Base-by-base conservation (phyloP, 2,888 invertebrate genomes). In the Hanleya hanleyi region DNA sequence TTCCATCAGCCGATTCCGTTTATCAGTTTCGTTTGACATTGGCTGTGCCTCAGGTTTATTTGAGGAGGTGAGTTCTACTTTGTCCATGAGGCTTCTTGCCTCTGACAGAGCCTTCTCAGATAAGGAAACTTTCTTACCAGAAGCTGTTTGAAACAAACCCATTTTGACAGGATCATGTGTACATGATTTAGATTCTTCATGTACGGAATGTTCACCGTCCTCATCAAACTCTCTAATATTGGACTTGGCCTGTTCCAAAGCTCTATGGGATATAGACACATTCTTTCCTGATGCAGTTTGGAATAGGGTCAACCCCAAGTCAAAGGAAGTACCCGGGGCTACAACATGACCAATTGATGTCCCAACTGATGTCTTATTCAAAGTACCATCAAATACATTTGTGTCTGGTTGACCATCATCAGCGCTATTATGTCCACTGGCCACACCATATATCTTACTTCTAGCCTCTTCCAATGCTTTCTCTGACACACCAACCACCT, bases 101-200 rank as follows among this genome's bases (percentile, higher is more conserved):
- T 65, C 38, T 26, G 32, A 37, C 5, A 77, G 61, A 26, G 78
- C 71, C 26, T 74, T 35, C 65, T 73, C 71, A 50, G 74, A 68
- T 9, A 77, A 35, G 12, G 50, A 32, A 9, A 77, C 69, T 38
- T 32, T 49, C n/a, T 71, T 73, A 9, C 77, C 77, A 12, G 75
- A 68, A 9, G 78, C 77, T 61, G 71, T 77, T 57, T 70, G 73
- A 69, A 78, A 77, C 22, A n/a, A n/a, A n/a, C n/a, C n/a, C n/a
- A n/a, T n/a, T n/a, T n/a, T n/a, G n/a, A n/a, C n/a, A n/a, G n/a
- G n/a, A n/a, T n/a, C n/a, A n/a, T n/a, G n/a, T n/a, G n/a, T n/a
- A n/a, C n/a, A n/a, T n/a, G n/a, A n/a, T n/a, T n/a, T n/a, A n/a
- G n/a, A n/a, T n/a, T n/a, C n/a, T n/a, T n/a, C n/a, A n/a, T n/a